A percentile compares a stretch with the other conserved stretches of the same genome.
Evolutionary conservation across 2,113 vertebrate species (phyloP).

Genomic region (Brachirus orientalis): DNA sequence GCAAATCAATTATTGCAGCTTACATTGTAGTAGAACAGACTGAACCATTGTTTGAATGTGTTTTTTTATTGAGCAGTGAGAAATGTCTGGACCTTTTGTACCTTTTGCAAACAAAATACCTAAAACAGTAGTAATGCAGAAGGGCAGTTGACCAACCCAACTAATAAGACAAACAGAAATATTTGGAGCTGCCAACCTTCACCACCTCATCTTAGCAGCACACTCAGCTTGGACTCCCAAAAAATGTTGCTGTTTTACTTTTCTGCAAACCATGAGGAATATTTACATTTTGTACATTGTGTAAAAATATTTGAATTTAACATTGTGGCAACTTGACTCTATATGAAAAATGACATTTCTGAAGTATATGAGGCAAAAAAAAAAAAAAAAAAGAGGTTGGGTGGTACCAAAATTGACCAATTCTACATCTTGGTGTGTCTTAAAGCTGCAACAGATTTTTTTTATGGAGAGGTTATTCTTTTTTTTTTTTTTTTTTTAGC

Average conservation of each 20-base stretch:
- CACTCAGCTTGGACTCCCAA: background rate
- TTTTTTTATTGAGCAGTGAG: conserved; percentile 64
- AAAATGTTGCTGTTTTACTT: background rate
- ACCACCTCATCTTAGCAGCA: background rate
- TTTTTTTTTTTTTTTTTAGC: too few relatives aligned
- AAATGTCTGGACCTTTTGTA: conserved; percentile 35
- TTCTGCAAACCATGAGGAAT: background rate
- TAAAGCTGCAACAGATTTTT: too few relatives aligned
- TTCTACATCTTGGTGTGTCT: too few relatives aligned
- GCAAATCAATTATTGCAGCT: background rate
- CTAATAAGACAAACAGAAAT: conserved; percentile 20
- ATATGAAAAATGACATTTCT: too few relatives aligned
- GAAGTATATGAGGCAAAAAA: too few relatives aligned
- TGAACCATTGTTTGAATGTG: background rate
- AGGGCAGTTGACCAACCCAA: conserved; percentile 7
- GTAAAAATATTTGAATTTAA: too few relatives aligned
- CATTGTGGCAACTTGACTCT: too few relatives aligned
- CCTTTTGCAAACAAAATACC: conserved; percentile 37
- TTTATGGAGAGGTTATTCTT: too few relatives aligned
- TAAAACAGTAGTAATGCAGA: conserved; percentile 38
- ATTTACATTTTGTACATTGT: background rate
- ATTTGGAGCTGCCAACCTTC: conserved; percentile 1
- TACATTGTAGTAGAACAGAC: conserved; percentile 12
- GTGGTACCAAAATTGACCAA: too few relatives aligned
- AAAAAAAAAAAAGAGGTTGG: too few relatives aligned